phyloP scores from a whole-genome alignment of 92 coral and sea anemone species.

The Heliopora coerulea region DNA sequence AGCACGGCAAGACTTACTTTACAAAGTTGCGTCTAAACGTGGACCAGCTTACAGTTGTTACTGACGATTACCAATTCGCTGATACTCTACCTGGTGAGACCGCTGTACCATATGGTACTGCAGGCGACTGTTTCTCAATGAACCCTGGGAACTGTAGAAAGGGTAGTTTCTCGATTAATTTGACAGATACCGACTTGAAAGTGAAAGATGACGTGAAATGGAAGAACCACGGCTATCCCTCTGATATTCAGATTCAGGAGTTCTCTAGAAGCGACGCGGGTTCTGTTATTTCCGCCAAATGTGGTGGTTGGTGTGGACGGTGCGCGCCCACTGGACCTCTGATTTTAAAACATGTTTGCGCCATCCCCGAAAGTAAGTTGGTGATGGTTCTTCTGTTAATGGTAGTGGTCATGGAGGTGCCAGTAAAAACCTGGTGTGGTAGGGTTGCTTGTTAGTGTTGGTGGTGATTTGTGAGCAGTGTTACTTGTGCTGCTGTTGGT shows the following conservation, averaged over 20 bases:
- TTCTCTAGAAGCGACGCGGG: constrained; percentile 58
- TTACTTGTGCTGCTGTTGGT: too few species aligned
- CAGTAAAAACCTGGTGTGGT: too few species aligned
- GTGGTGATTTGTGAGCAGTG: too few species aligned
- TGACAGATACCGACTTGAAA: constrained; percentile 74
- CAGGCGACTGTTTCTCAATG: constrained; percentile 95
- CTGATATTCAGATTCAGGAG: constrained; percentile 68
- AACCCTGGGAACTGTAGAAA: constrained; percentile 81
- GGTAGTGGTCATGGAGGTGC: background rate
- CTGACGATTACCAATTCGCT: constrained; percentile 71
- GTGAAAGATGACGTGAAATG: constrained; percentile 70
- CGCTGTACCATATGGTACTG: constrained; percentile 83
- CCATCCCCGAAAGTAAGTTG: constrained; percentile 73
- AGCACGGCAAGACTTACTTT: constrained; percentile 73
- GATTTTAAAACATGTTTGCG: constrained; percentile 65
- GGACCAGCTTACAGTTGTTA: constrained; percentile 57
- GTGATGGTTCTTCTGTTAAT: background rate
- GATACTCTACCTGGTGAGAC: constrained; percentile 50
- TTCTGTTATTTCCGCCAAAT: constrained; percentile 71
- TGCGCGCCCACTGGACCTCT: constrained; percentile 81
- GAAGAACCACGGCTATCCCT: constrained; percentile 88
- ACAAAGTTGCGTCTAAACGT: constrained; percentile 70
- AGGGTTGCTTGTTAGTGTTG: too few species aligned
- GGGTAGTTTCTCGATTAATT: constrained; percentile 81
- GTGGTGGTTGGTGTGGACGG: constrained; percentile 97